Conservation (phyloP, 2,797 vertebrate genomes). For the Yasuhikotakia modesta region DNA sequence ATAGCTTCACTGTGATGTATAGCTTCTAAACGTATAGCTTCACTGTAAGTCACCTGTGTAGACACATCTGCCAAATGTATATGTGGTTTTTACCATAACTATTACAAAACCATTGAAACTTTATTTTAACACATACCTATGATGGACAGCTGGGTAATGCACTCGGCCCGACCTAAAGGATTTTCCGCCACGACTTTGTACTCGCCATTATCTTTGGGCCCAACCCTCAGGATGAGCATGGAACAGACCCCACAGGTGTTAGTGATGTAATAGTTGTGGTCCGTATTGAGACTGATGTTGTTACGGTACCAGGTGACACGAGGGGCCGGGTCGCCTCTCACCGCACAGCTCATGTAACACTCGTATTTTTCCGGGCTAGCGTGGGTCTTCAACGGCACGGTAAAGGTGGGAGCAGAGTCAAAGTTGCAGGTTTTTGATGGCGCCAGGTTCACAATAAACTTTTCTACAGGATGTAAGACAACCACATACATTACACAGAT, state of each 20-base stretch:
- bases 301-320: conserved; percentile 85
- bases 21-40: no score
- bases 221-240: conserved; percentile 79
- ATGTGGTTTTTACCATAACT: no score
- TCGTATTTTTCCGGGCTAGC: conserved; percentile 80
- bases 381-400: conserved; percentile 79
- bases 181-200: conserved; percentile 83
- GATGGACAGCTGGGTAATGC: conserved; percentile 79
- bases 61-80: no score
- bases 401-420: conserved; percentile 76
- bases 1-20: no score
- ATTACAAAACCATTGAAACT: no score
- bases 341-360: conserved; percentile 88
- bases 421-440: conserved; percentile 68
- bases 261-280: conserved; percentile 78
- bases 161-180: conserved; percentile 74
- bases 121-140: conserved; percentile 69
- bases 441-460: conserved; percentile 62
- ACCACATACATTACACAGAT: neutral
- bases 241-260: conserved; percentile 88
- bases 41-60: no score
- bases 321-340: conserved; percentile 81
- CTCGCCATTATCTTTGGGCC: conserved; percentile 77
- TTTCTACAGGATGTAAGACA: conserved; percentile 50
- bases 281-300: conserved; percentile 77